Conservation (phyloP, 2,113 vertebrate genomes). For the Alexandromys fortis region DNA sequence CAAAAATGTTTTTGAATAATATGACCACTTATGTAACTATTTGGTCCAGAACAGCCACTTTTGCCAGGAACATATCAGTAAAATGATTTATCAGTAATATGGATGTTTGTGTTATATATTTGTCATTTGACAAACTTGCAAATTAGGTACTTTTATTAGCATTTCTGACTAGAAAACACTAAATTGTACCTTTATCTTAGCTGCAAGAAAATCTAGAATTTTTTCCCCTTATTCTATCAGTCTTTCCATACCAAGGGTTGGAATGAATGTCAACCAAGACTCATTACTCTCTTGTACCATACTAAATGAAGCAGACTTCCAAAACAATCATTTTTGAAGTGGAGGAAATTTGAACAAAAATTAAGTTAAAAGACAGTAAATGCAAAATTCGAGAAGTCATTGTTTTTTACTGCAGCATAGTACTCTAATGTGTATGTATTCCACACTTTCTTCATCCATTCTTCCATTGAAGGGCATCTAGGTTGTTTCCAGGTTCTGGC, state of each 20-base stretch:
- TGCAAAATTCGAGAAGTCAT: too few relatives aligned
- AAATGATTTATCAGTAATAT: background rate
- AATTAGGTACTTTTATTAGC: background rate
- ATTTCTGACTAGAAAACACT: background rate
- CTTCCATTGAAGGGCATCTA: too few relatives aligned
- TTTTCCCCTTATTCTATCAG: background rate
- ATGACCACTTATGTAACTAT: background rate
- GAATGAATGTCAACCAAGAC: background rate
- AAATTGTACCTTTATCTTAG: constrained; percentile 10
- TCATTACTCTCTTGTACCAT: background rate
- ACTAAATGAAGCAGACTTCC: background rate
- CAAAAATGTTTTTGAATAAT: constrained; percentile 1
- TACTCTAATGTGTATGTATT: too few relatives aligned
- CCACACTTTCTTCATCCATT: too few relatives aligned
- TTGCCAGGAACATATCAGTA: background rate
- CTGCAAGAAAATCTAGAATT: background rate
- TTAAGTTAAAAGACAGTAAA: background rate
- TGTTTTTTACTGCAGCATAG: too few relatives aligned
- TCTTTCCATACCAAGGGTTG: background rate
- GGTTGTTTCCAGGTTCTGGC: too few relatives aligned
- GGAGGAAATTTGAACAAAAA: background rate
- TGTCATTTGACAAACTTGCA: constrained; percentile 19
- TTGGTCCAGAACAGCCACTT: background rate
- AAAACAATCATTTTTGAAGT: background rate
- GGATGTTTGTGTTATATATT: background rate